These are phyloP conservation scores for Cynaeus angustus DNA, from an alignment of 2,888 invertebrate genomes.

Conservation along the genomic window DNA sequence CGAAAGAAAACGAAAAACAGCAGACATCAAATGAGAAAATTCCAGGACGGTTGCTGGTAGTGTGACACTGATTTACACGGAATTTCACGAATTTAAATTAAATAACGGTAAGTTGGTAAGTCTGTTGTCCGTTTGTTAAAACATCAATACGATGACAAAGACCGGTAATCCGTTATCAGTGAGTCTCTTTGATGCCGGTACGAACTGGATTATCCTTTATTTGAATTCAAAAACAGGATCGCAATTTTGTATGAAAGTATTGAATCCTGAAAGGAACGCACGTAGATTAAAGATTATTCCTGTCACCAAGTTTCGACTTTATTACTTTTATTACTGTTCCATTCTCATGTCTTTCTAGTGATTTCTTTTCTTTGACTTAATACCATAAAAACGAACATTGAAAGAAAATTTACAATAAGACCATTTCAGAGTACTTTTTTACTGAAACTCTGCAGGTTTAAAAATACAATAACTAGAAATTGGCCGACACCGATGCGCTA, in stretches of 20 bases:
- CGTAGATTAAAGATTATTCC: no score
- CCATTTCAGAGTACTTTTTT: no score
- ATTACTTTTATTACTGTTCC: no score
- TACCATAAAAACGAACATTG: no score
- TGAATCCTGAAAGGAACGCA: no score
- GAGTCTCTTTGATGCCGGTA: slow-evolving; percentile 5
- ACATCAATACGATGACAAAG: slow-evolving; percentile 6
- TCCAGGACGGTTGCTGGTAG: neutral
- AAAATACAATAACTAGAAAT: no score
- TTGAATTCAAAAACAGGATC: slow-evolving; percentile 1
- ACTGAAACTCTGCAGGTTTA: no score
- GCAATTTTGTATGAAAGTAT: slow-evolving; percentile 13
- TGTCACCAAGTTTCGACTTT: no score
- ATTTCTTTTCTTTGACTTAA: no score
- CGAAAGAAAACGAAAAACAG: neutral
- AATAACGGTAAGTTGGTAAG: slow-evolving; percentile 1
- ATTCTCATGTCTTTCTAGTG: no score
- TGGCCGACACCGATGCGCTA: no score
- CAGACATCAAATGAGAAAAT: slow-evolving; percentile 3
- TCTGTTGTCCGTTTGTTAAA: slow-evolving; percentile 10
- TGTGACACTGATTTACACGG: slow-evolving; percentile 1
- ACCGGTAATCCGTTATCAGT: slow-evolving; percentile 7
- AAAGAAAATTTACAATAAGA: no score
- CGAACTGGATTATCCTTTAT: slow-evolving; percentile 2
- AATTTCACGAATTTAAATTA: slow-evolving; percentile 10